Evolutionary conservation across 2,888 invertebrate species (phyloP), one percentile per base, ranked within the genome.

Genomic region (Eudemis profundana): DNA sequence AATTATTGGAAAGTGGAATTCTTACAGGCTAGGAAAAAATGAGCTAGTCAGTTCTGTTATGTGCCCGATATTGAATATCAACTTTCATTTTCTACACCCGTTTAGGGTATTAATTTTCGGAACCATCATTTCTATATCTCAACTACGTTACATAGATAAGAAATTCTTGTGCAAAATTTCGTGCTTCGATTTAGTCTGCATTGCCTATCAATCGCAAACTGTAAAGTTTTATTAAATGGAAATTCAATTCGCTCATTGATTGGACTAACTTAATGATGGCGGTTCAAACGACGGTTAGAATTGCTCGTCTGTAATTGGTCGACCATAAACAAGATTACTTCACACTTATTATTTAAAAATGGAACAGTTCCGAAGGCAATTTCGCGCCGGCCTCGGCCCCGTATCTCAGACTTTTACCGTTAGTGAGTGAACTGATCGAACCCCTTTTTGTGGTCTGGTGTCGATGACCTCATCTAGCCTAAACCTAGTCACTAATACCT

Each of bases 361-460:
- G 51, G 65, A 40, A 60, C 65, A 50, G 33, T 29, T 50, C 42
- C 49, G 21, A 73, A 70, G 76, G 75, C 74, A 77, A 78, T 84
- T 85, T 83, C 73, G 80, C 78, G 71, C 70, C 54, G 46, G 38
- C 46, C 57, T 49, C 66, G 54, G 72, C 72, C 72, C 76, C 73
- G 74, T 73, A 77, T 71, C 68, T 57, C 61, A 66, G 36, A 27
- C 17, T 50, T 79, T 27, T 44, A 78, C 85, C 86, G 86, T 84
- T 86, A 84, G 61, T 66, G 75, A 74, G 72, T 72, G 73, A 74
- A 74, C 73, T 69, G 71, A 78, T 75, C 74, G 75, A 75, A 75
- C 76, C 70, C 75, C 72, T 82, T 83, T 84, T 84, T 84, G 74
- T 78, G 70, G 70, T 61, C 67, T 79, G 84, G 82, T 38, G 53